phyloP scores from a whole-genome alignment of 2,888 invertebrate genomes.

The Reticulitermes lucifugus region DNA sequence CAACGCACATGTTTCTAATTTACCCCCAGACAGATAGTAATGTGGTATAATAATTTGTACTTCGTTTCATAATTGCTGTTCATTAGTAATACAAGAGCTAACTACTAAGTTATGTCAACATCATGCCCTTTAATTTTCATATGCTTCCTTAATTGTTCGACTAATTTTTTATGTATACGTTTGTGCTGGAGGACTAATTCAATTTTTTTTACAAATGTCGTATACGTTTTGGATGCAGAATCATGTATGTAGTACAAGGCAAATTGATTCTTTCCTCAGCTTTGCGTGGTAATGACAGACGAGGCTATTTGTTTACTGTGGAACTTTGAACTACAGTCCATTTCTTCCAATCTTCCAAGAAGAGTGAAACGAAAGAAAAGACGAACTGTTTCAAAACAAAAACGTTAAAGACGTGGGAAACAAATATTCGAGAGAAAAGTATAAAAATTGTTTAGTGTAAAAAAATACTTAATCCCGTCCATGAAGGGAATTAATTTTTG shows the following conservation, averaged over 20 bases:
- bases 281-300: background rate
- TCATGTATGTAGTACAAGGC: background rate
- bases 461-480: slow-evolving; percentile 36
- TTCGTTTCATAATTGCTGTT: background rate
- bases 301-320: background rate
- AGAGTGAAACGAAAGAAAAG: background rate
- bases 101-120: background rate
- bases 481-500: slow-evolving; percentile 30
- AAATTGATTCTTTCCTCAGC: background rate
- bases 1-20: background rate
- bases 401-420: background rate
- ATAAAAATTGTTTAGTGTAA: background rate
- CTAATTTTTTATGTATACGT: background rate
- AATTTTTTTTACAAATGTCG: background rate
- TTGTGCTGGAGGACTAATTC: background rate
- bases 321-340: background rate
- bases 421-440: background rate
- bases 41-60: background rate
- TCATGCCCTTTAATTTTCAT: background rate
- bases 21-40: background rate
- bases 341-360: slow-evolving; percentile 4
- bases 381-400: background rate
- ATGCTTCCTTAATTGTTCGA: background rate
- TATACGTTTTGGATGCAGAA: background rate
- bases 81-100: background rate